Evolutionary conservation across 1,140 invertebrate species (phyloP).

Genomic region (Macrobrachium nipponense): DNA sequence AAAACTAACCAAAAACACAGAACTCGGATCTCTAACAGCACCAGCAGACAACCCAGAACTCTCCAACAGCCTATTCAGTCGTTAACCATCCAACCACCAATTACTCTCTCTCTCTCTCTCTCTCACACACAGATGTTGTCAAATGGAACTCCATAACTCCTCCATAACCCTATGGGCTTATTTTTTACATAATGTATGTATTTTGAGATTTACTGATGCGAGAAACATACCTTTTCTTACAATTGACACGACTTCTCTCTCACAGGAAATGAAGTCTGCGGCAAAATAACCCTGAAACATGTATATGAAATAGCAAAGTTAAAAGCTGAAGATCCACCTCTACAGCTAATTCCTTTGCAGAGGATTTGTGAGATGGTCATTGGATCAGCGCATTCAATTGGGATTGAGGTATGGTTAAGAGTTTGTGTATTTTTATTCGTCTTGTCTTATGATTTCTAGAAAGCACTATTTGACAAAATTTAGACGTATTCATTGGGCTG

Average conservation of each 20-base stretch:
- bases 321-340: conserved; percentile 86
- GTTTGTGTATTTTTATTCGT: not conserved
- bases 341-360: conserved; percentile 77
- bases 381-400: conserved; percentile 80
- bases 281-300: conserved; percentile 95
- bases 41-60: too few species aligned
- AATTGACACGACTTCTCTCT: conserved; percentile 65
- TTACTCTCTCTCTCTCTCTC: too few species aligned
- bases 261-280: conserved; percentile 82
- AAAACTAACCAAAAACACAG: too few species aligned
- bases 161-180: too few species aligned
- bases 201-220: too few species aligned
- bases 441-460: not conserved
- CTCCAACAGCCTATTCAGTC: too few species aligned
- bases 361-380: conserved; percentile 86
- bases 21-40: too few species aligned
- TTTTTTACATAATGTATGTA: not conserved
- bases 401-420: conserved; percentile 75
- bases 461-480: too few species aligned
- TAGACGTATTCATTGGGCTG: too few species aligned
- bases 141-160: too few species aligned
- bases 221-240: not conserved
- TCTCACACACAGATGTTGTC: too few species aligned
- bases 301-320: conserved; percentile 98
- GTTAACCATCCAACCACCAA: too few species aligned